phyloP scores from a whole-genome alignment of 2,113 vertebrate genomes.

The Leucosticte australis region DNA sequence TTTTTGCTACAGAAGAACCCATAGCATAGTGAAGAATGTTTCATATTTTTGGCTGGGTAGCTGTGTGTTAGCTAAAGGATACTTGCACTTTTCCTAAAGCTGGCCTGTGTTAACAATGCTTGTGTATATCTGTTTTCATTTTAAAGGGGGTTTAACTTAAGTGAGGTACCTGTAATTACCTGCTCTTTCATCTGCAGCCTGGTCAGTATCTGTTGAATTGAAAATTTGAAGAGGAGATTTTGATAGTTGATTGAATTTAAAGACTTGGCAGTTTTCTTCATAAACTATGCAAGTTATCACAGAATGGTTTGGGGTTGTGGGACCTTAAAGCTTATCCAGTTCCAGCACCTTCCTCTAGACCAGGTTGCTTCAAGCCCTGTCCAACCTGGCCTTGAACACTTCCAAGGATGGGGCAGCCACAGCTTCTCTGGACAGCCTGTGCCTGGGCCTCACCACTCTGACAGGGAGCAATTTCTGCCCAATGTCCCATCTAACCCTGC shows the following conservation, averaged over 20 bases:
- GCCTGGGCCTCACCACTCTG: background rate
- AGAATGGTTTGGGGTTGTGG: background rate
- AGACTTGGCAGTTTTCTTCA: background rate
- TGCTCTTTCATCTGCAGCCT: background rate
- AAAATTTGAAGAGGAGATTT: background rate
- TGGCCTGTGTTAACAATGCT: background rate
- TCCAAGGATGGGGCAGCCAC: background rate
- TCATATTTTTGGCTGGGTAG: background rate
- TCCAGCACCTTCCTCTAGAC: background rate
- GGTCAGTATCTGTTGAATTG: background rate
- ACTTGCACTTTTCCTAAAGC: background rate
- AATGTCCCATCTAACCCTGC: too few relatives aligned
- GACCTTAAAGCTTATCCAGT: background rate
- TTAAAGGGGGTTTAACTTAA: background rate
- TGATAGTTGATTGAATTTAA: background rate
- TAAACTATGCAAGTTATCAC: background rate
- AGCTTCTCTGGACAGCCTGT: background rate
- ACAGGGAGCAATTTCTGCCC: background rate
- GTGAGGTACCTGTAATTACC: background rate
- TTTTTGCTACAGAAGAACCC: background rate
- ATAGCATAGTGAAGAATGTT: background rate
- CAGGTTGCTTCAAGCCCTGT: background rate
- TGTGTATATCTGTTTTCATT: background rate
- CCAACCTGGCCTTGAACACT: background rate
- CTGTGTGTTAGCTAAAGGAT: background rate